Base-by-base conservation (phyloP, 2,797 vertebrate species). In the Echeneis naucrates region DNA sequence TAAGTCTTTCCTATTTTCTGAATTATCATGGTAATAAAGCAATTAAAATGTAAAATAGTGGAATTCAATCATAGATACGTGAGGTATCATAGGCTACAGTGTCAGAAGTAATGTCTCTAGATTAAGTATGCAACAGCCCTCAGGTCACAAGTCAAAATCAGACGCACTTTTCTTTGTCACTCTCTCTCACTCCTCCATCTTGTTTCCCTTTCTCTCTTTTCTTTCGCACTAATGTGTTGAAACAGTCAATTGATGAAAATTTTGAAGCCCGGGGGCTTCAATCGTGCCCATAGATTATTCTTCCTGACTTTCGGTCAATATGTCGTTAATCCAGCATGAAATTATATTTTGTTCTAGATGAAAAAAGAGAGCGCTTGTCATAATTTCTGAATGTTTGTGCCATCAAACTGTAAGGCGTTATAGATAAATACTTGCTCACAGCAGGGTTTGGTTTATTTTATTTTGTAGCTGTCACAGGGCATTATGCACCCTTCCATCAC, bases 271-370 rank as follows among this genome's bases (percentile, higher is more conserved):
- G 26, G 33, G 69, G 88, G 83, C 64, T 68, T 80, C 77, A 72
- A 24, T 82, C 84, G 79, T 73, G 71, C 78, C 83, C 48, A 76
- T 47, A 90, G 73, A 92, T 89, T 84, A 87, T 72, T 87, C 72
- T 87, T 75, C 72, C 68, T 84, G 83, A 84, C 82, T 83, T 82
- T 85, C 88, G 90, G 92, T 95, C 93, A 94, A 93, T 93, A 91
- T 74, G 73, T 83, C 84, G 79, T 90, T 94, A 93, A 94, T 93
- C 90, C 92, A 87, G 90, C 93, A 92, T 93, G 92, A 94, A 94
- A 94, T 94, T 92, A 91, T 93, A 89, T 91, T 94, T 93, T 91
- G 89, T 92, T 88, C 57, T 78, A 87, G 77, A 87, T 90, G 84
- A 81, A 85, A 86, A 73, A 87, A 84, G 87, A 84, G 81, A 82